phyloP scores from a whole-genome alignment of 2,888 invertebrate species.

The Eristalinus aeneus region DNA sequence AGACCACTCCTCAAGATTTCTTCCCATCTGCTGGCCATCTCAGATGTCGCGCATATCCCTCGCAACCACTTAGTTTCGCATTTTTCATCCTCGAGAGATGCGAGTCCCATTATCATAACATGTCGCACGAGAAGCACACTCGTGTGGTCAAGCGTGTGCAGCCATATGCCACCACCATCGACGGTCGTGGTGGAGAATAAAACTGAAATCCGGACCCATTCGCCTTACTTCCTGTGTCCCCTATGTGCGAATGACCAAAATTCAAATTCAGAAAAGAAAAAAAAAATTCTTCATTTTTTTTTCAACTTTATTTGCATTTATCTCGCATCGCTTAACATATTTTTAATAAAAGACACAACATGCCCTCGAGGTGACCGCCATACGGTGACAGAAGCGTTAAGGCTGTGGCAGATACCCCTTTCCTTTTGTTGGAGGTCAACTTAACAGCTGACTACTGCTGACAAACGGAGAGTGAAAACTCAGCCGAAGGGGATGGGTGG shows the following conservation, averaged over 20 bases:
- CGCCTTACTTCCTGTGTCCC: neutral
- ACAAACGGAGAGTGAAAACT: neutral
- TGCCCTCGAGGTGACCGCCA: neutral
- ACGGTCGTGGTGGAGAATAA: neutral
- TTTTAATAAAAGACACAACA: conserved; percentile 6
- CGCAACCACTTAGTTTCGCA: neutral
- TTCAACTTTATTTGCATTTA: neutral
- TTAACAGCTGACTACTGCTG: neutral
- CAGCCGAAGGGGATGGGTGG: neutral
- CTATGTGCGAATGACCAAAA: neutral
- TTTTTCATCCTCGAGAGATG: neutral
- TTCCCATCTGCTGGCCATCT: neutral
- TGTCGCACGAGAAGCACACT: neutral
- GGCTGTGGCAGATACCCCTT: neutral
- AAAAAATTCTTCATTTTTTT: neutral
- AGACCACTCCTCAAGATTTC: neutral
- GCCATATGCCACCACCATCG: neutral
- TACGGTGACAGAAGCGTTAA: neutral
- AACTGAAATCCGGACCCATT: neutral
- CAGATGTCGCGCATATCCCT: neutral
- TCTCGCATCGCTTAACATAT: conserved; percentile 14
- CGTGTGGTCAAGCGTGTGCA: neutral
- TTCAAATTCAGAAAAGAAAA: neutral
- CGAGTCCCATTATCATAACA: neutral
- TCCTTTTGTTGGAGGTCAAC: neutral